Conservation (phyloP, 2,797 vertebrate genomes). For the Thalassophryne amazonica region DNA sequence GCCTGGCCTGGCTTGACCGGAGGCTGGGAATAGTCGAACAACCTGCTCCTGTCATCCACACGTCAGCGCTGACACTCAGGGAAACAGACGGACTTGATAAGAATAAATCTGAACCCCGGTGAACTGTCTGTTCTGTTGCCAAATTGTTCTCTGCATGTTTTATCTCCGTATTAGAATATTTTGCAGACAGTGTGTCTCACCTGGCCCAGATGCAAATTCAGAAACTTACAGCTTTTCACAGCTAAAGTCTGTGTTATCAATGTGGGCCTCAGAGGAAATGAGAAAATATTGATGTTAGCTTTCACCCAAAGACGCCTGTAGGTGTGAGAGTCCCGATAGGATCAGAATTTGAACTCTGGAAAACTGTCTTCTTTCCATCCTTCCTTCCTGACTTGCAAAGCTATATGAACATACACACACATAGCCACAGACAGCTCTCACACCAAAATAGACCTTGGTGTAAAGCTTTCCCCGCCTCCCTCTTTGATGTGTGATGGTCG, state of each 20-base stretch:
- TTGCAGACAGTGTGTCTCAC: conserved; percentile 23
- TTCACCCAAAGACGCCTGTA: conserved; percentile 34
- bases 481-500: conserved; percentile 37
- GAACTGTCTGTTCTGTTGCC: conserved; percentile 16
- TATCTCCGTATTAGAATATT: conserved; percentile 32
- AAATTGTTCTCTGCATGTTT: neutral
- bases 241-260: conserved; percentile 15
- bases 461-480: conserved; percentile 7
- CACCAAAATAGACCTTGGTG: conserved; percentile 1
- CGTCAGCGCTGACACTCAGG: conserved; percentile 33
- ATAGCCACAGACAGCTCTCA: conserved; percentile 4
- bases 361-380: conserved; percentile 7
- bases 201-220: conserved; percentile 28
- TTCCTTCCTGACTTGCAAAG: neutral
- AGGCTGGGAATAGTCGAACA: conserved; percentile 18
- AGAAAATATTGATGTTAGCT: conserved; percentile 45
- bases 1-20: conserved; percentile 19
- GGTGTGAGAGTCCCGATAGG: conserved; percentile 22
- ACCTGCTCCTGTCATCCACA: conserved; percentile 21
- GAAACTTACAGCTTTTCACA: conserved; percentile 13
- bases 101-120: conserved; percentile 30
- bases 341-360: conserved; percentile 27
- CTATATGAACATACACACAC: neutral
- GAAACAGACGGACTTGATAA: conserved; percentile 5
- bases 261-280: conserved; percentile 9